Conservation (phyloP, 2,888 invertebrate genomes). For the Drosophila mayaguana region DNA sequence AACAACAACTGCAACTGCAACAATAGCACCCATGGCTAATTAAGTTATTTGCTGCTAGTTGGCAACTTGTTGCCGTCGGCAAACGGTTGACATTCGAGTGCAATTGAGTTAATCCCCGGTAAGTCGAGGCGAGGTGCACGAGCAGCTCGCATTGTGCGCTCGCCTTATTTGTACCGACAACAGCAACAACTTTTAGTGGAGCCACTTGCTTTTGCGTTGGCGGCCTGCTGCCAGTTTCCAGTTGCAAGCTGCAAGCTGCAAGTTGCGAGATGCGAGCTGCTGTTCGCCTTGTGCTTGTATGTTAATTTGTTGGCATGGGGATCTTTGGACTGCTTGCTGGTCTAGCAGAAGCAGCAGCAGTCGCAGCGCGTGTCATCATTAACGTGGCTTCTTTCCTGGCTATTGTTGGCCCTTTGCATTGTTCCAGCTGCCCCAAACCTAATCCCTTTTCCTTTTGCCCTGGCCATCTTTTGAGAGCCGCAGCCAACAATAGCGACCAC, state of each 20-base stretch:
- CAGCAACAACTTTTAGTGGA: slow-evolving; percentile 42
- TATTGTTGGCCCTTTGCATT: slow-evolving; percentile 61
- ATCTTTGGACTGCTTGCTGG: slow-evolving; percentile 51
- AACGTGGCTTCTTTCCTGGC: slow-evolving; percentile 61
- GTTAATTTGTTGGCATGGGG: slow-evolving; percentile 75
- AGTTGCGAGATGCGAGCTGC: slow-evolving; percentile 29
- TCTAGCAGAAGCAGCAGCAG: slow-evolving; percentile 50
- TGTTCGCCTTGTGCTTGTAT: slow-evolving; percentile 67
- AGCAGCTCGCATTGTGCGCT: slow-evolving; percentile 61
- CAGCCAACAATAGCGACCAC: slow-evolving; percentile 63
- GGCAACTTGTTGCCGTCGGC: slow-evolving; percentile 72
- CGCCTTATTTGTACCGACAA: slow-evolving; percentile 83
- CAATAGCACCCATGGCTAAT: slow-evolving; percentile 66
- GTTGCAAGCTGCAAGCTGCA: slow-evolving; percentile 14
- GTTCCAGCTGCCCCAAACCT: slow-evolving; percentile 38
- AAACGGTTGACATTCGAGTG: slow-evolving; percentile 75
- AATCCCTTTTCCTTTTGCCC: slow-evolving; percentile 24
- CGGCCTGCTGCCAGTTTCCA: slow-evolving; percentile 44
- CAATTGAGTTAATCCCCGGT: slow-evolving; percentile 79
- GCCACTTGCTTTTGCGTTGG: slow-evolving; percentile 66
- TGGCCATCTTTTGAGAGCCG: slow-evolving; percentile 42
- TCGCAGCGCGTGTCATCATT: slow-evolving; percentile 80
- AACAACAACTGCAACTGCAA: slow-evolving; percentile 25
- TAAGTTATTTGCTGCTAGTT: slow-evolving; percentile 73
- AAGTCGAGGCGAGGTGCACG: slow-evolving; percentile 56